Evolutionary conservation across 1,140 invertebrate genomes (phyloP).

Genomic region (Drosophila pandora): DNA sequence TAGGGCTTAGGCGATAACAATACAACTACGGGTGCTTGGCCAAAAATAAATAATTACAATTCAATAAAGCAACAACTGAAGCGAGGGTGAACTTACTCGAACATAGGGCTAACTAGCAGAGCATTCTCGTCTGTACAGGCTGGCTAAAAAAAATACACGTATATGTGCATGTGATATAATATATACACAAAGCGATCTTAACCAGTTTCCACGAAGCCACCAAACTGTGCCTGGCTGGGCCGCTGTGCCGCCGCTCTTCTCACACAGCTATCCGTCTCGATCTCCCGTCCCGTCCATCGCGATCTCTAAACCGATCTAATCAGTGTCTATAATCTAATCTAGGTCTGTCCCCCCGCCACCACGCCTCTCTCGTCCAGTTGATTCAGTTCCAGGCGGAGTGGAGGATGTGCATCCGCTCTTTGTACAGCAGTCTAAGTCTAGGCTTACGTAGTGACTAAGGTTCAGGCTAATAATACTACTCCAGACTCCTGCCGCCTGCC

Average conservation of each 20-base stretch:
- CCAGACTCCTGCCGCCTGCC: conserved; percentile 31
- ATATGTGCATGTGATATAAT: conserved; percentile 15
- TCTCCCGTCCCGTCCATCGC: not conserved
- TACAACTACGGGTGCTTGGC: conserved; percentile 32
- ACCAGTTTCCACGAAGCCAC: conserved; percentile 42
- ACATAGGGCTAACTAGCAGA: conserved; percentile 32
- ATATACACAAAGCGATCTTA: conserved; percentile 40
- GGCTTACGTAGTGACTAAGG: conserved; percentile 64
- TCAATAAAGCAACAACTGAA: conserved; percentile 36
- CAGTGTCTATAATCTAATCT: conserved; percentile 31
- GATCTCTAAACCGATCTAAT: conserved; percentile 20
- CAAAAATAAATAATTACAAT: conserved; percentile 52
- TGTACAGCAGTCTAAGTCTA: conserved; percentile 51
- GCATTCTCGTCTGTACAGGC: conserved; percentile 16
- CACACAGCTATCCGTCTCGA: not conserved
- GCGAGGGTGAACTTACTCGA: conserved; percentile 7
- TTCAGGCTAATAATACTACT: conserved; percentile 73
- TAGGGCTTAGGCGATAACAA: conserved; percentile 31
- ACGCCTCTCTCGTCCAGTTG: not conserved
- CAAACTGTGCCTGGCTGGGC: conserved; percentile 28
- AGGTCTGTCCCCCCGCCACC: conserved; percentile 14
- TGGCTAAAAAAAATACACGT: conserved; percentile 14
- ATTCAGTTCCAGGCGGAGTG: conserved; percentile 11
- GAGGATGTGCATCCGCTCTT: conserved; percentile 11
- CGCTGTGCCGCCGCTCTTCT: not conserved